Evolutionary conservation across 2,797 vertebrate species (phyloP), one percentile per base, ranked within the genome.

Genomic region (Synanceia verrucosa): DNA sequence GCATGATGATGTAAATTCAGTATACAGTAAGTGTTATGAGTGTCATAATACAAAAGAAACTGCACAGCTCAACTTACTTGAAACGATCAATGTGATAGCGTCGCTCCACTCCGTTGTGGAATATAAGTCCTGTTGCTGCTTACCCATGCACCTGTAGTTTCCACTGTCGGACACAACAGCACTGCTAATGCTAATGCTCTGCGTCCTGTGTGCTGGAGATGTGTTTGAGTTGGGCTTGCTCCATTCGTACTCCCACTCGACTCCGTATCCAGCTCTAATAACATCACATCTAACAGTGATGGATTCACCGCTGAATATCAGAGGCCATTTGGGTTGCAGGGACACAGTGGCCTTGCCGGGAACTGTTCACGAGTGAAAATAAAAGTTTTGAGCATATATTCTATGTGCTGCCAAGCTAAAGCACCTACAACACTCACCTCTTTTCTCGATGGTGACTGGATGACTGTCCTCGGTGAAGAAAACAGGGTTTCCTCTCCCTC

Each of bases 221-320:
- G 39, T 0, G 39, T 41, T 41, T 41, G 39, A n/a, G 39, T 41
- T 41, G 31, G 13, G 24, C 21, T 12, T 68, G 39, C 43, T 28
- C 68, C 80, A 86, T 18, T 56, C 34, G 23, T 81, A 83, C 5
- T 24, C 31, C 78, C 81, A 86, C 18, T 28, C 28, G 14, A 44
- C 0, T 16, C 37, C 18, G 18, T 39, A 39, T 21, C 24, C 9
- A 43, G n/a, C 19, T 53, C 53, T 14, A 24, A 10, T 0, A 19
- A 75, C 51, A 6, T 44, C 26, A 62, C 81, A 81, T 47, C 12
- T 68, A 6, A 81, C 23, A n/a, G 53, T 76, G 37, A 86, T 57
- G 1, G 16, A 50, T n/a, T 81, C 74, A 44, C 75, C 78, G 4
- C 19, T 52, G 57, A 78, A 79, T 53, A 81, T 61, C 14, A 57